These are phyloP conservation scores for Chrysomela aeneicollis DNA, from an alignment of 2,888 invertebrate species.

Conservation along the genomic window DNA sequence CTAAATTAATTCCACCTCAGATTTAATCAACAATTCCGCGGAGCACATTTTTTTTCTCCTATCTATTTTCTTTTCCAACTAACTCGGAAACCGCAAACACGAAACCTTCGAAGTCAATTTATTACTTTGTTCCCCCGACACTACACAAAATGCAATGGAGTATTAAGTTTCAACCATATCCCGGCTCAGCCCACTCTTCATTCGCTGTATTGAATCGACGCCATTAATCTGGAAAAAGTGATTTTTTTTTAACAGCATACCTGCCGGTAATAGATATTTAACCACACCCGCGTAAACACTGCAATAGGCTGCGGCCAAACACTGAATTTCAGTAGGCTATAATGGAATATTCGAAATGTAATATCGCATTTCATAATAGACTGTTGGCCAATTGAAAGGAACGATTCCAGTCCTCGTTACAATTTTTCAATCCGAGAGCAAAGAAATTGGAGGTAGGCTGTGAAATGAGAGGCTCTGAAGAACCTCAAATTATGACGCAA, in stretches of 20 bases:
- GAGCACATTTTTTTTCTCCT: neutral
- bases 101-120: neutral
- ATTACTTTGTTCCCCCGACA: neutral
- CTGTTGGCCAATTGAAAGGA: no score
- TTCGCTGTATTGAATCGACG: neutral
- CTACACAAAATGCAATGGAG: neutral
- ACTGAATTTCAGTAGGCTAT: neutral
- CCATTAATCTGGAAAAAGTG: neutral
- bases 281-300: slow-evolving; percentile 3
- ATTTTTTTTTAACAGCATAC: neutral
- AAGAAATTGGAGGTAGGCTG: no score
- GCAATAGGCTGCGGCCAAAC: neutral
- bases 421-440: no score
- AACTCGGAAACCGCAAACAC: neutral
- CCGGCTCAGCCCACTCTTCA: neutral
- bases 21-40: neutral
- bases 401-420: no score
- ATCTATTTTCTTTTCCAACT: neutral
- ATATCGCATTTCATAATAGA: neutral
- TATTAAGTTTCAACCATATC: neutral
- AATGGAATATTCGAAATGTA: neutral
- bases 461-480: no score
- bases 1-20: neutral
- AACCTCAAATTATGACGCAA: no score
- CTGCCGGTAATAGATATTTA: neutral